Base-by-base conservation (phyloP, 2,888 invertebrate genomes). In the Camponotus fellah region DNA sequence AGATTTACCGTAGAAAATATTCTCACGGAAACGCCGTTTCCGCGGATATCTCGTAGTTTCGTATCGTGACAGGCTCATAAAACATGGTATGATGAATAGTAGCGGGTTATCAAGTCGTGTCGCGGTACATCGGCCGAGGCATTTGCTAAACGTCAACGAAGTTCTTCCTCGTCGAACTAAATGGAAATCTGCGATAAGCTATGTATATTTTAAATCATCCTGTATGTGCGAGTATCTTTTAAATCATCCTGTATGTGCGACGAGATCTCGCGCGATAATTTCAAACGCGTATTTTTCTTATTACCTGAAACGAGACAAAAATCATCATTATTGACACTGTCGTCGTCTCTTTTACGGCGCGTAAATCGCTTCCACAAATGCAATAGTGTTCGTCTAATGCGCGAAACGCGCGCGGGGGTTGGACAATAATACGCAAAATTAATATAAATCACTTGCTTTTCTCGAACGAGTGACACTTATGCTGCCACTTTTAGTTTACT, bases 401-500 rank as follows among this genome's bases (percentile, higher is more conserved):
- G 71, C 12, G 53, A 68, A 77, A 49, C 58, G 60, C 71, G 58
- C 58, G 21, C 58, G 34, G 72, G 34, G 72, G 34, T 46, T 46
- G 60, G 60, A 72, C 60, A 72, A 80, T 72, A 72, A 79, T 71
- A 66, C 56, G 69, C 43, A 68, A 46, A 83, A 83, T 65, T 71
- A 64, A 82, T 71, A 62, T 83, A 83, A 71, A 83, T 71, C 79
- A 82, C 74, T 74, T 60, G 46, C 37, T 46, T 21, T 49, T 49
- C 43, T 43, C 46, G 46, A 32, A 72, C 60, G 79, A 72, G 43
- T 74, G 74, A 72, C 79, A 37, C 60, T 80, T 62, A 72, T 43
- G 68, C 56, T 71, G 82, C 71, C 69, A 53, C 40, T 46, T 64
- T 83, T 69, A 83, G 82, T 83, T 83, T 83, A 83, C 71, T 43